Conservation (phyloP, 2,888 invertebrate genomes). For the Nebria brevicollis region DNA sequence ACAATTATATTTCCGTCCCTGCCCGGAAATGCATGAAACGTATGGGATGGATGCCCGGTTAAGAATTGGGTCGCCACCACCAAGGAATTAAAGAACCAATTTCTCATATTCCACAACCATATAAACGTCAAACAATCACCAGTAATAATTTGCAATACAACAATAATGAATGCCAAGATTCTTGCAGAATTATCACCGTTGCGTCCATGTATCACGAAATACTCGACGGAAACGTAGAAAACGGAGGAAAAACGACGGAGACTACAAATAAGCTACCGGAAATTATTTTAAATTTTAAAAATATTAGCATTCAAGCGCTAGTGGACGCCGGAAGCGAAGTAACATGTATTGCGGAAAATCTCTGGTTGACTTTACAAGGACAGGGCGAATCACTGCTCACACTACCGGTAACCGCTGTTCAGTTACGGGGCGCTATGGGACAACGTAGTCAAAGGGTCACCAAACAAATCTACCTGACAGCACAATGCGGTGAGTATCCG, state of each 20-base stretch:
- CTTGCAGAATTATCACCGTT: background rate
- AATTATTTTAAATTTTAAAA: background rate
- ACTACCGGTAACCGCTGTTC: constrained; percentile 47
- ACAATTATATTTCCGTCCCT: background rate
- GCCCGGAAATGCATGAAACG: too few relatives aligned
- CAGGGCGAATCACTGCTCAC: constrained; percentile 20
- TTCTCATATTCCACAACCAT: background rate
- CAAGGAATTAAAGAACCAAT: constrained; percentile 4
- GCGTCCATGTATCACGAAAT: constrained; percentile 27
- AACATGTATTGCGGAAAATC: constrained; percentile 47
- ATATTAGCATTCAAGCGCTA: constrained; percentile 15
- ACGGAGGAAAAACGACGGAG: background rate
- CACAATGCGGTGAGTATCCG: background rate
- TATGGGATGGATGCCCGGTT: background rate
- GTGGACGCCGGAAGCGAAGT: constrained; percentile 50
- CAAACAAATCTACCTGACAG: constrained; percentile 37
- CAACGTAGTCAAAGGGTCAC: constrained; percentile 35
- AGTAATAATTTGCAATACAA: background rate
- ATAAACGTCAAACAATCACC: background rate
- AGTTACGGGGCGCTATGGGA: constrained; percentile 47
- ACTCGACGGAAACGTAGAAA: constrained; percentile 6
- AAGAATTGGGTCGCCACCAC: background rate
- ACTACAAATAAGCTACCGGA: background rate
- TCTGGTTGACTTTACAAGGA: constrained; percentile 29
- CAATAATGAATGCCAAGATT: background rate